Percentiles rank a stretch among this genome's conserved stretches.
These are phyloP conservation scores for Scytalopus superciliaris DNA, from an alignment of 2,113 vertebrate species.

Conservation along the genomic window DNA sequence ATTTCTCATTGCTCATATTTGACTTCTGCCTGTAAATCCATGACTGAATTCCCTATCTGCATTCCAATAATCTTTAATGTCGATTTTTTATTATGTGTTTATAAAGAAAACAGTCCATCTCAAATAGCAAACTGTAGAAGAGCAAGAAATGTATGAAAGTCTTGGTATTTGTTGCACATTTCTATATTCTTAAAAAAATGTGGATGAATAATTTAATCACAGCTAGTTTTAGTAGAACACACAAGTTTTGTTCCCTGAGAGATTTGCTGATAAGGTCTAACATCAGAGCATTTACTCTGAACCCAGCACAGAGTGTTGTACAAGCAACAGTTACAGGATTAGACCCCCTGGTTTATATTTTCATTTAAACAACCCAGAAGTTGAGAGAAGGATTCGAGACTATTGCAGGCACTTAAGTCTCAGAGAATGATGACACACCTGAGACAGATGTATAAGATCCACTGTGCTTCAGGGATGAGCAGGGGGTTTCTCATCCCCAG, in stretches of 20 bases:
- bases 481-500: not conserved
- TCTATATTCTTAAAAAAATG: not conserved
- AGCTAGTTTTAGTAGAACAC: not conserved
- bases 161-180: not conserved
- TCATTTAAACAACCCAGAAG: not conserved
- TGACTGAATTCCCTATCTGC: conserved; percentile 18
- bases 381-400: not conserved
- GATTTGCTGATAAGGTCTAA: not conserved
- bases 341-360: not conserved
- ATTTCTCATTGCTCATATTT: conserved; percentile 51
- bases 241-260: not conserved
- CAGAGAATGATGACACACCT: not conserved
- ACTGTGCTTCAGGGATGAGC: not conserved
- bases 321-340: not conserved
- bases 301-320: not conserved
- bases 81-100: not conserved
- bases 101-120: not conserved
- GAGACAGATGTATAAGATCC: not conserved
- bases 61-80: conserved; percentile 24
- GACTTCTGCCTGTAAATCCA: conserved; percentile 26
- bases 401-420: not conserved
- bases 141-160: not conserved
- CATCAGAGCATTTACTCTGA: not conserved
- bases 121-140: not conserved
- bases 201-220: not conserved